Base-by-base conservation (phyloP, 2,888 invertebrate species). In the Drosophila prostipennis region DNA sequence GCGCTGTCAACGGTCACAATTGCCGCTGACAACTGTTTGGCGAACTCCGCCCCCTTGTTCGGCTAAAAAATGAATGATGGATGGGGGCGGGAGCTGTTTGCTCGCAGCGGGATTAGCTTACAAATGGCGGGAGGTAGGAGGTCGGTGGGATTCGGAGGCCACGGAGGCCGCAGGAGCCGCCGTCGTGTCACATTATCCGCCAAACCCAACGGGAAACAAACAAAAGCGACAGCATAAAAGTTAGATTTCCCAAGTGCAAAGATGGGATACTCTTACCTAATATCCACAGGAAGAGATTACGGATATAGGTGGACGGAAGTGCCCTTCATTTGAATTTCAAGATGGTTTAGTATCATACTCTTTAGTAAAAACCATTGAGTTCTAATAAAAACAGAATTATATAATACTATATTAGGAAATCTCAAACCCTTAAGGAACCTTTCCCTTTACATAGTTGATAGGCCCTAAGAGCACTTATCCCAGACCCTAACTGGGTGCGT, bases 1-100 rank as follows among this genome's bases (percentile, higher is more conserved):
- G 77, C 75, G 85, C 82, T 78, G 76, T 79, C 82, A 84, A 67
- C 76, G 72, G 59, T 32, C 60, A 69, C 86, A 80, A 86, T 79
- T 78, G 78, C 34, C 60, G 56, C 67, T 72, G 77, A 77, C 83
- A 82, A 85, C 72, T 75, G 71, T 64, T 58, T 58, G 29, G 52
- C 43, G 72, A 71, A 51, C 71, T 37, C 34, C 71, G 43, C 39
- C 51, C 46, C 59, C 49, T 13, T 6, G 2, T 13, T 16, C 16
- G 19, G 13, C 65, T 40, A 10, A 42, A 37, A 10, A 29, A 29
- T 6, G 10, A 16, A 36, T 51, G 11, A 43, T 42, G 34, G 37
- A 26, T 43, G 14, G 40, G 13, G 45, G 19, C 11, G n/a, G 14
- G 7, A 29, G 19, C 19, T 80, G 72, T 80, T 86, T 86, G 76